A percentile compares a stretch with the other conserved stretches of the same genome.
phyloP scores from a whole-genome alignment of 2,797 vertebrate genomes.

The Chaenodraco wilsoni region DNA sequence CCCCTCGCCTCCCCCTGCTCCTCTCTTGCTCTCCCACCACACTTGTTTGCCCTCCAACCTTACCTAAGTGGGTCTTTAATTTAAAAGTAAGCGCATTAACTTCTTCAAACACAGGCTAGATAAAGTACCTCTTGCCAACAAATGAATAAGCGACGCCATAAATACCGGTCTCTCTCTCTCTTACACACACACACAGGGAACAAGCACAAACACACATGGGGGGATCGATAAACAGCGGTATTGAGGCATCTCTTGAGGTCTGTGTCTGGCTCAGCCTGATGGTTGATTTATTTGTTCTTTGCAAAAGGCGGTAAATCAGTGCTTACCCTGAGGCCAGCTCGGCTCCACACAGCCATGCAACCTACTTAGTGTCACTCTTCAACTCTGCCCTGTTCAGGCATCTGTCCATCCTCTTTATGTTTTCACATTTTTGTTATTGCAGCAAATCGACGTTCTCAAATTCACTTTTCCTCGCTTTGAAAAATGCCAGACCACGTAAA shows the following conservation, averaged over 20 bases:
- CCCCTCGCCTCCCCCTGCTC: conserved; percentile 27
- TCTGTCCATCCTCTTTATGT: conserved; percentile 39
- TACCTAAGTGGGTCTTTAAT: conserved; percentile 83
- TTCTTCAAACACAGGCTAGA: conserved; percentile 74
- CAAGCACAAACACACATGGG: conserved; percentile 45
- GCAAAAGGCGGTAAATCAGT: conserved; percentile 75
- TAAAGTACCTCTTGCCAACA: conserved; percentile 75
- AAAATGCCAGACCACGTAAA: conserved; percentile 21
- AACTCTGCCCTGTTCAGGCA: conserved; percentile 38
- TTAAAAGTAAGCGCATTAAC: conserved; percentile 82
- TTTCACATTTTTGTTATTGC: conserved; percentile 38
- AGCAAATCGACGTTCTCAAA: conserved; percentile 33
- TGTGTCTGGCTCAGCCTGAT: conserved; percentile 77
- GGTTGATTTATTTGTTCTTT: conserved; percentile 81
- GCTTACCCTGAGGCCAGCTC: conserved; percentile 71
- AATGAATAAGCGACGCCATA: conserved; percentile 76
- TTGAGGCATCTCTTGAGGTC: conserved; percentile 81
- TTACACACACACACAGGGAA: not conserved
- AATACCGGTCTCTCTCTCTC: conserved; percentile 51
- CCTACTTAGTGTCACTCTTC: conserved; percentile 68
- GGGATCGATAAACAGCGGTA: conserved; percentile 78
- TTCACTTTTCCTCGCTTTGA: conserved; percentile 36
- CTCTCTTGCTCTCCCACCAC: conserved; percentile 48
- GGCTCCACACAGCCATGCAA: conserved; percentile 60
- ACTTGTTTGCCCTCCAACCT: conserved; percentile 74